Evolutionary conservation across 37 sponge, comb jelly and placozoan genomes (phyloP).

Genomic region (Hormiphora californensis): DNA sequence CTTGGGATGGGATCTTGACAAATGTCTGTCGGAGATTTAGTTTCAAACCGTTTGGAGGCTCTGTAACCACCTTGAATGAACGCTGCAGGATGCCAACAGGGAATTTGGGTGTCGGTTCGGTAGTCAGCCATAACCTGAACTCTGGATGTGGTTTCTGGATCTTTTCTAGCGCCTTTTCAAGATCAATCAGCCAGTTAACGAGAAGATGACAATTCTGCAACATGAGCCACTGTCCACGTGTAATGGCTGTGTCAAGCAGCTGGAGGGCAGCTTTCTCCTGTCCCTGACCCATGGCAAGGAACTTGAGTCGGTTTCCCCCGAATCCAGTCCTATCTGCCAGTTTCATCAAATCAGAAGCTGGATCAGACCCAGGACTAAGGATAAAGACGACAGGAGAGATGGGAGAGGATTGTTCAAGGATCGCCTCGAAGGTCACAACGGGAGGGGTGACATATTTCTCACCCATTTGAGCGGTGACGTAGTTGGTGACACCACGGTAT

Average conservation of each 20-base stretch:
- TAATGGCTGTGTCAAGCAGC: slow-evolving; percentile 85
- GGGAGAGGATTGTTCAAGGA: slow-evolving; percentile 87
- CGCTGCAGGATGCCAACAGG: slow-evolving; percentile 93
- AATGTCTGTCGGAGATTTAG: slow-evolving; percentile 93
- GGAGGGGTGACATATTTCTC: slow-evolving; percentile 98
- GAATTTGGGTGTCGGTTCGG: slow-evolving; percentile 92
- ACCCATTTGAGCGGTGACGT: slow-evolving; percentile 88
- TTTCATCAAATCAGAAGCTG: slow-evolving; percentile 92
- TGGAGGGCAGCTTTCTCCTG: slow-evolving; percentile 95
- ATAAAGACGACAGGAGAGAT: slow-evolving; percentile 96
- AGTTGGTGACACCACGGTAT: slow-evolving; percentile 91
- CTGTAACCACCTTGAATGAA: slow-evolving; percentile 81
- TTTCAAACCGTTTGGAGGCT: slow-evolving; percentile 98
- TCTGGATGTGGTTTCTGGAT: slow-evolving; percentile 94
- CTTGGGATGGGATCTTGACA: slow-evolving; percentile 73
- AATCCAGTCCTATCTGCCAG: slow-evolving; percentile 87
- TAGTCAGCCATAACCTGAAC: slow-evolving; percentile 98
- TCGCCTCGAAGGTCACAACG: slow-evolving; percentile 83
- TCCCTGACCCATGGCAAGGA: slow-evolving; percentile 99
- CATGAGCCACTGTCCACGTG: slow-evolving; percentile 98
- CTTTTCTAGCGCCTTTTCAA: slow-evolving; percentile 92
- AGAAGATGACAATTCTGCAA: slow-evolving; percentile 96
- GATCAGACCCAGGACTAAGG: slow-evolving; percentile 97
- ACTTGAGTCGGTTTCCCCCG: slow-evolving; percentile 96
- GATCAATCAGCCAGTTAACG: slow-evolving; percentile 87